Base-by-base conservation (phyloP, 2,888 invertebrate genomes). In the Lapara coniferarum region DNA sequence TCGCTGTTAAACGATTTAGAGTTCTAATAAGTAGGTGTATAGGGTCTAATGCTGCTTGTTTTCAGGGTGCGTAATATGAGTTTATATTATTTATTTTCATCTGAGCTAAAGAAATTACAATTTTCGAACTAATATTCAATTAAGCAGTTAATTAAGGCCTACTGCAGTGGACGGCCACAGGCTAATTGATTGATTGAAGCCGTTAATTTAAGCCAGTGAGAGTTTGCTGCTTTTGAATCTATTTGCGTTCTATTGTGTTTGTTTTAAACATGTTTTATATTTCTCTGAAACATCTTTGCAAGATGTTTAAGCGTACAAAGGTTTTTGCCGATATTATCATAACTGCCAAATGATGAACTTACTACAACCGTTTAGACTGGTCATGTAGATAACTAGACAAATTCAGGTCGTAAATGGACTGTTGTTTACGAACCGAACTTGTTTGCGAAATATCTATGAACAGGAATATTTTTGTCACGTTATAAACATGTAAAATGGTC, bases 271-370 rank as follows among this genome's bases (percentile, higher is more conserved):
- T 25, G 12, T 16, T 59, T 25, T 30, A 30, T 12, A 1, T 13
- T 25, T 1, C 5, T 37, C 8, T 37, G 37, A 4, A 37, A 8
- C 37, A 37, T 66, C 25, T 66, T 66, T 51, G 63, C 49, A 49
- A 63, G 13, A 63, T 63, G 19, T 63, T n/a, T 46, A 63, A 63
- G 16, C 49, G 63, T 63, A 59, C 59, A 59, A 59, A 59, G 59
- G 59, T 59, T 59, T 44, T 59, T 59, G 46, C 59, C 59, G 46
- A 16, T 59, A 16, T 44, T 56, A 56, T 19, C 4, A 56, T 59
- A 59, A 59, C 59, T 59, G 59, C 59, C 59, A 59, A 59, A 44
- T 59, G 44, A 16, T 44, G 12, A 46, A 46, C 12, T 46, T 37
- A 46, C n/a, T 44, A 46, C 0, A 59, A 44, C 13, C 44, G 10